Evolutionary conservation across 1,140 invertebrate genomes (phyloP).

Genomic region (Scaptomyza graminum): DNA sequence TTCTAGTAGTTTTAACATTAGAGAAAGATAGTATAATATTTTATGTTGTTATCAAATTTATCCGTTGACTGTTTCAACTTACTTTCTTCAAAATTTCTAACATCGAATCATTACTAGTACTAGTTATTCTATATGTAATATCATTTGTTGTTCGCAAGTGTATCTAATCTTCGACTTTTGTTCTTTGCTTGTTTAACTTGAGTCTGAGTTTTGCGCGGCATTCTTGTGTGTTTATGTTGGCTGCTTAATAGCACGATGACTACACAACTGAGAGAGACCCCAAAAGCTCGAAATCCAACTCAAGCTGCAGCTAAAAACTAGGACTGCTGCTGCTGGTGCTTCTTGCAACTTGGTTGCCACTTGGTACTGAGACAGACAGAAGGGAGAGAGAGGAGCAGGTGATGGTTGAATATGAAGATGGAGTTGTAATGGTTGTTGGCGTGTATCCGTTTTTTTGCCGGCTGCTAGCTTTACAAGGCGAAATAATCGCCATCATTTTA

Average conservation of each 20-base stretch:
- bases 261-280: slow-evolving; percentile 43
- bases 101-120: too few relatives aligned
- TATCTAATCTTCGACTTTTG: slow-evolving; percentile 6
- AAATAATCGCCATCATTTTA: slow-evolving; percentile 83
- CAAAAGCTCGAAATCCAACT: slow-evolving; percentile 54
- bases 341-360: slow-evolving; percentile 24
- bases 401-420: slow-evolving; percentile 31
- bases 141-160: neutral
- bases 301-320: slow-evolving; percentile 22
- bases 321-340: slow-evolving; percentile 14
- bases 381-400: too few relatives aligned
- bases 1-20: too few relatives aligned
- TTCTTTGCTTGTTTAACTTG: slow-evolving; percentile 13
- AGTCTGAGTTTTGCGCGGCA: slow-evolving; percentile 29
- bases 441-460: slow-evolving; percentile 59
- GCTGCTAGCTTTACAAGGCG: slow-evolving; percentile 58
- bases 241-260: slow-evolving; percentile 79
- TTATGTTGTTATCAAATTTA: too few relatives aligned
- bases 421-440: slow-evolving; percentile 65
- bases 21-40: too few relatives aligned
- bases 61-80: too few relatives aligned
- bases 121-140: too few relatives aligned
- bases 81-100: too few relatives aligned
- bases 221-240: slow-evolving; percentile 21
- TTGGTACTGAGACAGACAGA: neutral